Percentiles rank a stretch among this genome's conserved stretches.
phyloP scores from a whole-genome alignment of 2,113 vertebrate species.

The Acanthisitta chloris region DNA sequence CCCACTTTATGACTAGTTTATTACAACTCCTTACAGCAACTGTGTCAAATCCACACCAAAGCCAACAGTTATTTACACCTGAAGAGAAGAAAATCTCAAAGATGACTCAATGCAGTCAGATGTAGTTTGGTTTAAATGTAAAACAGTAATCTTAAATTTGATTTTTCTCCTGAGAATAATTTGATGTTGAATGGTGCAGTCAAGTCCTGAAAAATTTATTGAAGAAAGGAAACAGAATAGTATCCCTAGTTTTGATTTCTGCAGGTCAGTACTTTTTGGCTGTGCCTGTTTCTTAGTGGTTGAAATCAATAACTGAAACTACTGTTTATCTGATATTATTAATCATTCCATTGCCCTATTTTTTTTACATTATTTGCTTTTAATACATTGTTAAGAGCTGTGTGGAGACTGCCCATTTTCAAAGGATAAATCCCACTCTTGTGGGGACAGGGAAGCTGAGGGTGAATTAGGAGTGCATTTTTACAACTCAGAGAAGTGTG shows the following conservation, averaged over 20 bases:
- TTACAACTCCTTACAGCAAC: background rate
- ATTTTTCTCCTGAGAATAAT: background rate
- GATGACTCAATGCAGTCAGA: background rate
- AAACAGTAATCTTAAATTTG: background rate
- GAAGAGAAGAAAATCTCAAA: background rate
- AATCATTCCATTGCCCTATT: accelerated
- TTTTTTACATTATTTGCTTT: background rate
- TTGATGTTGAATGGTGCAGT: background rate
- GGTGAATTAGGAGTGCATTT: background rate
- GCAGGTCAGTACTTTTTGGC: background rate
- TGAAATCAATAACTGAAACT: background rate
- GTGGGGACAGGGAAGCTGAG: background rate
- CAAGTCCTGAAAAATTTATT: background rate
- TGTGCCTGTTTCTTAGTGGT: background rate
- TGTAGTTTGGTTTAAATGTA: background rate
- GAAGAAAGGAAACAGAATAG: background rate
- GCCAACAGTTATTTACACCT: background rate
- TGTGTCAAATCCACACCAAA: background rate
- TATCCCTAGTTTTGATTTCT: background rate
- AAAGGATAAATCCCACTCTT: background rate
- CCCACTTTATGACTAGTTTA: no score
- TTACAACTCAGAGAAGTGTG: background rate
- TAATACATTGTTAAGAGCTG: background rate
- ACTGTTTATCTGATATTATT: background rate
- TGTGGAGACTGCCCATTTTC: background rate